Evolutionary conservation across 1,140 invertebrate genomes (phyloP).

Genomic region (Geopemphigus sp.): DNA sequence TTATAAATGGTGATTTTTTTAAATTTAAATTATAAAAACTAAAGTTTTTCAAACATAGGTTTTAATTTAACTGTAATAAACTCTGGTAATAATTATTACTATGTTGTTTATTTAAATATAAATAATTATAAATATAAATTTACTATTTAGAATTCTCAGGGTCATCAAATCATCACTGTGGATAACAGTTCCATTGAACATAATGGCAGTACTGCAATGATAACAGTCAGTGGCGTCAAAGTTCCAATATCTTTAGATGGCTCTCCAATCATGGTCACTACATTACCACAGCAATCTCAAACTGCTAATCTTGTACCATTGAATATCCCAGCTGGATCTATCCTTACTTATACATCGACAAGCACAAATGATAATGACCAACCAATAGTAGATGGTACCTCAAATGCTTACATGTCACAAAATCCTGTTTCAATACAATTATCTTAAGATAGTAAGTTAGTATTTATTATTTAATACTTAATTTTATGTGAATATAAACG

Average conservation of each 20-base stretch:
- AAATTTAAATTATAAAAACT: too few species aligned
- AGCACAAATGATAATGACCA: slow-evolving; percentile 36
- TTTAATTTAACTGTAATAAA: too few species aligned
- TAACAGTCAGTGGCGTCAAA: slow-evolving; percentile 43
- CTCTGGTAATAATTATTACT: too few species aligned
- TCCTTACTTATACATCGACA: slow-evolving; percentile 5
- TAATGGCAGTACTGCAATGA: slow-evolving; percentile 31
- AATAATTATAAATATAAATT: not conserved
- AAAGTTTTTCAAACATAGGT: too few species aligned
- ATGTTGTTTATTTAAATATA: too few species aligned
- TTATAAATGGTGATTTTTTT: too few species aligned
- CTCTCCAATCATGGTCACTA: slow-evolving; percentile 33
- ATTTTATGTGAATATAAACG: too few species aligned
- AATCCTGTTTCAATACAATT: slow-evolving; percentile 41
- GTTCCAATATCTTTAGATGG: slow-evolving; percentile 41
- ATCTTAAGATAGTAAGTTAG: slow-evolving; percentile 9
- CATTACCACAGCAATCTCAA: slow-evolving; percentile 21
- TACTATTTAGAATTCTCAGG: slow-evolving; percentile 17
- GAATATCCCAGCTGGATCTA: slow-evolving; percentile 14
- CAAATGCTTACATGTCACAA: slow-evolving; percentile 18
- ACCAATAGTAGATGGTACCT: slow-evolving; percentile 9
- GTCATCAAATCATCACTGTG: slow-evolving; percentile 32
- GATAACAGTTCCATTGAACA: slow-evolving; percentile 26
- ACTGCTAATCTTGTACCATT: not conserved
- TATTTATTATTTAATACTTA: not conserved